These are phyloP conservation scores for Spinus olivaceus DNA, from an alignment of 2,797 vertebrate species.

Conservation along the genomic window DNA sequence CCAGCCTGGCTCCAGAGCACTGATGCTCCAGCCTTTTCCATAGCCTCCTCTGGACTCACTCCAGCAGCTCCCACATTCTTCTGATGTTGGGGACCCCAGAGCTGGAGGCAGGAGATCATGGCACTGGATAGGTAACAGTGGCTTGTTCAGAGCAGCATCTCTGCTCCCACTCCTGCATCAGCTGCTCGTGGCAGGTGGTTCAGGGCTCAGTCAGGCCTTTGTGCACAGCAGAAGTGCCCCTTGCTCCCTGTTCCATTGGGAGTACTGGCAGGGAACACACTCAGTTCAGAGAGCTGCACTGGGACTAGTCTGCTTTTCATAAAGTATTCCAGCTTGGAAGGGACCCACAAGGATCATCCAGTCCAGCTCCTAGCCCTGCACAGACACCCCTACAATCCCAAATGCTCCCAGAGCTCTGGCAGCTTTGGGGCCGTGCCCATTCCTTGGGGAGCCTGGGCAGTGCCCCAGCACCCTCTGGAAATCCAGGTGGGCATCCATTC, in stretches of 20 bases:
- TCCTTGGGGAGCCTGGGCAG: not conserved
- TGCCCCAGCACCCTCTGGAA: not conserved
- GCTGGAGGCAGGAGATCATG: not conserved
- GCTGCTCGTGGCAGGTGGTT: not conserved
- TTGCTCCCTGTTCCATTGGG: not conserved
- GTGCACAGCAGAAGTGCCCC: rapidly evolving
- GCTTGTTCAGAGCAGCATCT: not conserved
- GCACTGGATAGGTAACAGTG: not conserved
- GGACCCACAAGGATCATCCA: not conserved
- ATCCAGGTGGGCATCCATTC: not conserved
- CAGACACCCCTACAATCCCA: not conserved
- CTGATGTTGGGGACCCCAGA: not conserved
- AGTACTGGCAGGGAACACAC: rapidly evolving
- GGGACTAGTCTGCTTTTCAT: not conserved
- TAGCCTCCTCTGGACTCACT: rapidly evolving
- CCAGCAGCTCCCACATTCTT: not conserved
- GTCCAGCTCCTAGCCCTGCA: not conserved
- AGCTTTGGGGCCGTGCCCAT: rapidly evolving
- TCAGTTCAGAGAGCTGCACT: not conserved
- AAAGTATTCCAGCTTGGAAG: not conserved
- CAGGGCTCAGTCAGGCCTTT: not conserved
- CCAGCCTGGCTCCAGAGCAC: not conserved
- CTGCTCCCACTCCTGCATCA: not conserved
- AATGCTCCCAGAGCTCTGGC: not conserved
- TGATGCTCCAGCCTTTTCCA: not conserved